phyloP scores from a whole-genome alignment of 2,113 vertebrate genomes.

The Desmodus rotundus region DNA sequence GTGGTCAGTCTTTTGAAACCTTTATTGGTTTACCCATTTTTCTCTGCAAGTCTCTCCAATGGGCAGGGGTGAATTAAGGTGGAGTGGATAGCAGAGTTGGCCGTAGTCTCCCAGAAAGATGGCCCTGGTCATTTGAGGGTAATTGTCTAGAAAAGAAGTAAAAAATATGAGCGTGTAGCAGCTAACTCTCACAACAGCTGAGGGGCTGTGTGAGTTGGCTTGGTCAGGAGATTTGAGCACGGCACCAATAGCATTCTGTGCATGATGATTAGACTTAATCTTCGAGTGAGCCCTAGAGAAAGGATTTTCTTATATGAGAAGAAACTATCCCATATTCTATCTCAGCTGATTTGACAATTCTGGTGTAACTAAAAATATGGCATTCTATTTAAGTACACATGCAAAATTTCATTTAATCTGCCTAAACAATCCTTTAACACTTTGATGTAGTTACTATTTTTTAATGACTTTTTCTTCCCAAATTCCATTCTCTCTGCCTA shows the following conservation, averaged over 20 bases:
- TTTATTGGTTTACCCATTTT: accelerated
- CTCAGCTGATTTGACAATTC: neutral
- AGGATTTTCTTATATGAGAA: neutral
- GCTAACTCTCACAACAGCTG: too few relatives aligned
- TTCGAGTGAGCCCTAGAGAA: neutral
- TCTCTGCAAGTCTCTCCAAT: neutral
- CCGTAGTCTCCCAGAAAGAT: neutral
- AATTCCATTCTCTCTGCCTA: neutral
- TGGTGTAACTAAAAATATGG: neutral
- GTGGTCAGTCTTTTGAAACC: neutral
- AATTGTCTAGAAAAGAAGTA: neutral
- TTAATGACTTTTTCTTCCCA: neutral
- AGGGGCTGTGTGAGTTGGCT: accelerated
- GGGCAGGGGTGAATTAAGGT: accelerated
- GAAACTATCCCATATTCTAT: neutral
- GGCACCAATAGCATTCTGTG: neutral
- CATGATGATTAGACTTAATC: neutral
- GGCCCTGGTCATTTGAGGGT: neutral
- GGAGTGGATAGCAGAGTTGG: neutral
- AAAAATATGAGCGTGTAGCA: neutral
- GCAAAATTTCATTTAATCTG: neutral
- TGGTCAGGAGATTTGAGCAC: neutral
- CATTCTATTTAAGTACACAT: neutral
- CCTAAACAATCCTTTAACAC: neutral
- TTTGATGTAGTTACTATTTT: neutral